phyloP scores from a whole-genome alignment of 2,888 invertebrate genomes.

The Ophraella communa region DNA sequence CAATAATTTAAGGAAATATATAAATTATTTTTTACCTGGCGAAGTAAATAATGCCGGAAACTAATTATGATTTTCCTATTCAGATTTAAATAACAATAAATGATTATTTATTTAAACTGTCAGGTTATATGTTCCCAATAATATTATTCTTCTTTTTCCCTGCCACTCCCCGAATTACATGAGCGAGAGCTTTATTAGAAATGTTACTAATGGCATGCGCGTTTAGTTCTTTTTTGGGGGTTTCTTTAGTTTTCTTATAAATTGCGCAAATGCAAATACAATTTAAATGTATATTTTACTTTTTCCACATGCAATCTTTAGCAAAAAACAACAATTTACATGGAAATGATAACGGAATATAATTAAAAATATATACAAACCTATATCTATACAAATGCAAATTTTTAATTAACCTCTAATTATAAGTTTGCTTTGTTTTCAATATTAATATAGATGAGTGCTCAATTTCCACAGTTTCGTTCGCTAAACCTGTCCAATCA shows the following conservation, averaged over 20 bases:
- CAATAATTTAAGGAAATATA: not conserved
- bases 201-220: not conserved
- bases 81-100: constrained; percentile 3
- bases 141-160: constrained; percentile 17
- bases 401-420: no score
- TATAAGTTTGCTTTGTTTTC: no score
- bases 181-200: not conserved
- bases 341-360: no score
- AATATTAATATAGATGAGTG: no score
- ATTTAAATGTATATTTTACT: no score
- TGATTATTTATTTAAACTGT: constrained; percentile 6
- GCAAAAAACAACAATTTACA: no score
- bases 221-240: not conserved
- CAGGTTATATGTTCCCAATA: not conserved
- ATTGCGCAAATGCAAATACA: not conserved
- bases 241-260: not conserved
- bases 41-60: constrained; percentile 24
- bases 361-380: no score
- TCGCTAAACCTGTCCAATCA: no score
- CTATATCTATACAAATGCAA: no score
- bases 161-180: constrained; percentile 18
- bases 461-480: no score
- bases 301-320: no score
- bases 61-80: constrained; percentile 5
- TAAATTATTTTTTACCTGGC: constrained; percentile 12